Percentiles rank a stretch among this genome's conserved stretches.
Conservation (phyloP, 2,888 invertebrate species). For the Clostera curtula region DNA sequence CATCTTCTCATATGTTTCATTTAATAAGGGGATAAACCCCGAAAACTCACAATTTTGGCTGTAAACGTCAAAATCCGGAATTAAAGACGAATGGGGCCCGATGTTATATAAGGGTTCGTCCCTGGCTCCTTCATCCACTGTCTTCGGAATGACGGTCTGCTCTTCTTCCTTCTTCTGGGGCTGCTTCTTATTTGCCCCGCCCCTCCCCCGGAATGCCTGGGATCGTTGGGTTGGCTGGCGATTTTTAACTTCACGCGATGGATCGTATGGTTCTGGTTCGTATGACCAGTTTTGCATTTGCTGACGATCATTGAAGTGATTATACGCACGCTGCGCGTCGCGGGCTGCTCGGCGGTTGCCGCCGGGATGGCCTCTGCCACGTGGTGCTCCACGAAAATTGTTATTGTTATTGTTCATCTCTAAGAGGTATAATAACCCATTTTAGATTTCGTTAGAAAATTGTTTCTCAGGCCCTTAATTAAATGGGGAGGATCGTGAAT, state of each 20-base stretch:
- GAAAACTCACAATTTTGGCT: constrained; percentile 11
- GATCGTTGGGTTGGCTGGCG: background rate
- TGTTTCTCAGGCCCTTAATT: too few species aligned
- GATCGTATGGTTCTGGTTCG: constrained; percentile 7
- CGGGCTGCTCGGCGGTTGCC: constrained; percentile 12
- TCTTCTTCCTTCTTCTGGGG: too few species aligned
- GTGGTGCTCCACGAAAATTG: constrained; percentile 3
- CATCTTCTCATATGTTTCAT: constrained; percentile 10
- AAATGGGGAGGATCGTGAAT: too few species aligned
- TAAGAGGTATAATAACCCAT: too few species aligned
- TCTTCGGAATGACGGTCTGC: constrained; percentile 1
- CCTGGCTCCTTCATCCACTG: background rate
- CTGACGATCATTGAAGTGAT: constrained; percentile 1
- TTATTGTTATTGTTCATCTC: too few species aligned
- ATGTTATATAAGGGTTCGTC: constrained; percentile 13
- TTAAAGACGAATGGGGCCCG: constrained; percentile 10
- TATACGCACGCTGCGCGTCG: constrained; percentile 8
- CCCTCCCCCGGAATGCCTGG: background rate
- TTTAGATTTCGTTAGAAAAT: too few species aligned
- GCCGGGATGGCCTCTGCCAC: constrained; percentile 13
- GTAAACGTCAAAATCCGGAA: constrained; percentile 5
- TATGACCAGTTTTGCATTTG: constrained; percentile 6
- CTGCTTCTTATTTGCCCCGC: background rate
- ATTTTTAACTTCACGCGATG: constrained; percentile 1
- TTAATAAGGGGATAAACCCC: constrained; percentile 10